phyloP scores from a whole-genome alignment of 2,113 vertebrate genomes.

The Scophthalmus maximus region DNA sequence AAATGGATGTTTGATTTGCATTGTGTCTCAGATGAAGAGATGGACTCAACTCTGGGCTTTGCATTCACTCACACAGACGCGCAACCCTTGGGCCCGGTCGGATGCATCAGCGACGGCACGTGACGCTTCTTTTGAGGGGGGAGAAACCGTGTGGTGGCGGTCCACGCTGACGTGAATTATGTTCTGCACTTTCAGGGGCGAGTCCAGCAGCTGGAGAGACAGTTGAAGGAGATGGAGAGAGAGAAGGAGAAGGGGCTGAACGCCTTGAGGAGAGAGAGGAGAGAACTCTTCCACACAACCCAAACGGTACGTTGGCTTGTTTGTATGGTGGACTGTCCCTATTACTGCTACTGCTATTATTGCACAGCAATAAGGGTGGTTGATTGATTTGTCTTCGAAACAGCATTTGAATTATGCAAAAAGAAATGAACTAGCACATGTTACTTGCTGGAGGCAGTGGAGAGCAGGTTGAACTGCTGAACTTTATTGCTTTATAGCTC shows the following conservation, averaged over 20 bases:
- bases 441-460: too few species aligned
- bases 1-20: constrained; percentile 56
- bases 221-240: constrained; percentile 80
- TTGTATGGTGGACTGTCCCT: too few species aligned
- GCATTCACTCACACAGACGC: constrained; percentile 1
- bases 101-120: constrained; percentile 6
- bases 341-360: too few species aligned
- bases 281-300: constrained; percentile 70
- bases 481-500: too few species aligned
- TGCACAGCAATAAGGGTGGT: too few species aligned
- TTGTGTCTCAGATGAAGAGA: constrained; percentile 9
- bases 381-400: neutral
- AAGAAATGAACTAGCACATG: too few species aligned
- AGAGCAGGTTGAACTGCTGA: too few species aligned
- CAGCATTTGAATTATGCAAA: too few species aligned
- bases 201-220: constrained; percentile 74
- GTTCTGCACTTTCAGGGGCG: constrained; percentile 67
- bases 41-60: neutral
- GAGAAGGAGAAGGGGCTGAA: constrained; percentile 79
- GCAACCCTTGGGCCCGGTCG: neutral
- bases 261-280: constrained; percentile 74
- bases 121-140: neutral
- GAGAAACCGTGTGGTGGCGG: constrained; percentile 5
- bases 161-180: constrained; percentile 9
- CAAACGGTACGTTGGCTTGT: constrained; percentile 76